Conservation (phyloP, 1,140 invertebrate genomes). For the Drosophila leontia region DNA sequence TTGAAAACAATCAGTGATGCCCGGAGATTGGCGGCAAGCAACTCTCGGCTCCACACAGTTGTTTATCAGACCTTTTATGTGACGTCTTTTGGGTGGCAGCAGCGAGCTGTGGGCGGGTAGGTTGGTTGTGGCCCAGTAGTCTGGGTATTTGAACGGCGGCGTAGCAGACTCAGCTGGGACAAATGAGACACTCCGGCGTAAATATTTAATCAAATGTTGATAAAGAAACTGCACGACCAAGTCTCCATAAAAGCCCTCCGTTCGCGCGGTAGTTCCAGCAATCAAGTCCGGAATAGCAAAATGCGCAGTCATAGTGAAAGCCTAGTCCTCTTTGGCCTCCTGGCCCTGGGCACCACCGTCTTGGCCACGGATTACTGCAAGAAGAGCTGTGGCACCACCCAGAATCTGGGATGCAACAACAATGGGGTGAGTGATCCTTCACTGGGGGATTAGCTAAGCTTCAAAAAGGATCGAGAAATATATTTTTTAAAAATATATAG, state of each 20-base stretch:
- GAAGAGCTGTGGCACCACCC: conserved; percentile 40
- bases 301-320: conserved; percentile 44
- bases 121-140: neutral
- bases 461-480: neutral
- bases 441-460: neutral
- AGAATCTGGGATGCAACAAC: conserved; percentile 69
- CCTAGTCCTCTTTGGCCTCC: conserved; percentile 9
- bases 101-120: neutral
- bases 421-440: conserved; percentile 51
- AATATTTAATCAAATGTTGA: conserved; percentile 77
- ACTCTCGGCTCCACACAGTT: conserved; percentile 4
- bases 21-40: conserved; percentile 5
- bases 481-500: too few species aligned
- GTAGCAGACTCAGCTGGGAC: conserved; percentile 18
- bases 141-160: conserved; percentile 7
- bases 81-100: conserved; percentile 21
- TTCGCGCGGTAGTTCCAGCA: conserved; percentile 14
- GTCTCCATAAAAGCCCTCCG: conserved; percentile 49
- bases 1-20: conserved; percentile 27
- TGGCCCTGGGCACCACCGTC: conserved; percentile 25
- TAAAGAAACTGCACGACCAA: conserved; percentile 11
- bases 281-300: conserved; percentile 29
- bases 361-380: conserved; percentile 61
- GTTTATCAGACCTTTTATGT: conserved; percentile 23
- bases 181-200: conserved; percentile 40